Evolutionary conservation across 2,797 vertebrate genomes (phyloP).

Genomic region (Chaetodon trifasciatus): DNA sequence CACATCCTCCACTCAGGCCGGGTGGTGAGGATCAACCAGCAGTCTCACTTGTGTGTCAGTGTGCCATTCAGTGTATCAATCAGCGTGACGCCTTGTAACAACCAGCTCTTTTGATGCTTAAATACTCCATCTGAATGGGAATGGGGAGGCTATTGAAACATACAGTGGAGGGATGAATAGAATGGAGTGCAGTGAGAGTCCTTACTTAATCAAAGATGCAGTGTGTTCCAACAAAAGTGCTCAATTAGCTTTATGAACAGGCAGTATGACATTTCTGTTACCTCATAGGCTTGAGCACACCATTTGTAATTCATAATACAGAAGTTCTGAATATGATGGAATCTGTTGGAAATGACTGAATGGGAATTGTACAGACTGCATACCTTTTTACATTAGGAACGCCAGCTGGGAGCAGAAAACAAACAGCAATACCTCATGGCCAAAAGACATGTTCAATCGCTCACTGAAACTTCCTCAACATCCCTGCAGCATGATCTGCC

Average conservation of each 20-base stretch:
- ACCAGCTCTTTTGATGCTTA: slow-evolving; percentile 49
- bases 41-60: slow-evolving; percentile 33
- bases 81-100: slow-evolving; percentile 39
- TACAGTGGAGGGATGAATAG: slow-evolving; percentile 24
- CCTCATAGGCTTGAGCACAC: neutral
- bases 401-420: neutral
- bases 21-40: slow-evolving; percentile 23
- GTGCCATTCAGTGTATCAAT: slow-evolving; percentile 42
- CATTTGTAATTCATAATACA: neutral
- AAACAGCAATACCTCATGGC: neutral
- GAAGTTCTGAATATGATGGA: neutral
- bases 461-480: neutral
- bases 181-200: slow-evolving; percentile 5
- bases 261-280: slow-evolving; percentile 19
- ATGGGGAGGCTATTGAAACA: slow-evolving; percentile 42
- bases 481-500: neutral
- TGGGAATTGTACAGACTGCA: no score
- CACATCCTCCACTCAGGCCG: slow-evolving; percentile 22
- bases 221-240: slow-evolving; percentile 15
- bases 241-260: slow-evolving; percentile 29
- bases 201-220: slow-evolving; percentile 25
- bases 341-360: neutral
- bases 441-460: neutral
- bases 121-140: slow-evolving; percentile 36
- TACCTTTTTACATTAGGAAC: neutral